Evolutionary conservation across 37 sponge, comb jelly and placozoan genomes (phyloP).

Genomic region (Beroe forskalii): DNA sequence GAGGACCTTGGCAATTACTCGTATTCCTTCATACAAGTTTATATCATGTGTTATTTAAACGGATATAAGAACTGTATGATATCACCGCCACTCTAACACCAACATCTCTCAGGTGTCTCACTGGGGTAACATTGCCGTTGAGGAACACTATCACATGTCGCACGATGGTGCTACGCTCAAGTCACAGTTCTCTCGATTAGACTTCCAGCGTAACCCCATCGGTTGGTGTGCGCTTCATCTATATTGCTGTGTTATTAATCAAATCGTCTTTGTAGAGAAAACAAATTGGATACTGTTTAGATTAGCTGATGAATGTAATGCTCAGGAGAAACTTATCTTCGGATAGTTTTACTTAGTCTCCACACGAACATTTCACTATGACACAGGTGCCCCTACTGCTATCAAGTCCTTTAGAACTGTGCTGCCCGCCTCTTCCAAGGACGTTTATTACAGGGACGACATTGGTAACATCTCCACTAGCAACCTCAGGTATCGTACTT

Average conservation of each 20-base stretch:
- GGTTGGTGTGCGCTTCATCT: conserved; percentile 56
- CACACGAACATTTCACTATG: no score
- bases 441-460: conserved; percentile 96
- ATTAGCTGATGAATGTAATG: no score
- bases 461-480: conserved; percentile 97
- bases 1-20: no score
- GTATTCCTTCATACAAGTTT: no score
- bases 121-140: conserved; percentile 97
- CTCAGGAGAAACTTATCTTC: no score
- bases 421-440: conserved; percentile 85
- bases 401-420: conserved; percentile 82
- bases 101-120: conserved; percentile 72
- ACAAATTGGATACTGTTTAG: no score
- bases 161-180: conserved; percentile 76
- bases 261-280: no score
- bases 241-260: no score
- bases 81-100: no score
- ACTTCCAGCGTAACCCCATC: conserved; percentile 86
- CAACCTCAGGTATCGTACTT: conserved; percentile 68
- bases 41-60: no score
- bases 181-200: conserved; percentile 70
- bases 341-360: no score
- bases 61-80: no score
- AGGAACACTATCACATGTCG: conserved; percentile 79
- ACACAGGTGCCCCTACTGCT: conserved; percentile 71